Evolutionary conservation across 2,797 vertebrate genomes (phyloP).

Genomic region (Acanthornis magna): DNA sequence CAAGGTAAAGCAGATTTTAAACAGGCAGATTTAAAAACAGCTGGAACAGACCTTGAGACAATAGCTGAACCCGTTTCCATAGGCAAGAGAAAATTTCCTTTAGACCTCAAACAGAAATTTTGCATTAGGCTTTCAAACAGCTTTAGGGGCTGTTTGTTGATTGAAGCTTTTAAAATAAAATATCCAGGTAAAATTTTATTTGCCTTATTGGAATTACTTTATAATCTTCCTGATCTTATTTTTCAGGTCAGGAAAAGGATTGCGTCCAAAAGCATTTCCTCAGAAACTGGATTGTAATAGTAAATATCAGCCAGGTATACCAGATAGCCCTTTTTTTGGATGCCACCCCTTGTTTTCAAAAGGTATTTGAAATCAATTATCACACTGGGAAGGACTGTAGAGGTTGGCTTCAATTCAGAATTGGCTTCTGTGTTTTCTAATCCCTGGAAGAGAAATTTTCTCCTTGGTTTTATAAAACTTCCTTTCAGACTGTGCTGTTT

Average conservation of each 20-base stretch:
- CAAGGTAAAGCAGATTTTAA: neutral
- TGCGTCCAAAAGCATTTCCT: neutral
- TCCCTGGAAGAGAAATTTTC: neutral
- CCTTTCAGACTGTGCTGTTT: neutral
- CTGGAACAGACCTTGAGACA: neutral
- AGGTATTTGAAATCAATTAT: slow-evolving; percentile 22
- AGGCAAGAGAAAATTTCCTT: neutral
- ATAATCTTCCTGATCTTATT: neutral
- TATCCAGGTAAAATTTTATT: neutral
- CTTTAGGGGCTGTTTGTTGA: neutral
- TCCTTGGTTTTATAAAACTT: neutral
- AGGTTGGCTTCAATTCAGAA: neutral
- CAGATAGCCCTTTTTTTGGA: neutral
- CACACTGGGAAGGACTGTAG: neutral
- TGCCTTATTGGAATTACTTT: neutral
- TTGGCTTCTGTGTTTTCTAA: neutral
- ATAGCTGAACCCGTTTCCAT: neutral
- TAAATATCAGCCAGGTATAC: neutral
- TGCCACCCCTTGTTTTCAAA: neutral
- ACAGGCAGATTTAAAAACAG: neutral
- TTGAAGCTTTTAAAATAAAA: neutral
- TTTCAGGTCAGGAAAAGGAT: neutral
- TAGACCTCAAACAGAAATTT: neutral
- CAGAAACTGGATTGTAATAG: neutral
- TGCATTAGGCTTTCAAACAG: neutral